Conservation (phyloP, 1,140 invertebrate species). For the Leptinotarsa texana region DNA sequence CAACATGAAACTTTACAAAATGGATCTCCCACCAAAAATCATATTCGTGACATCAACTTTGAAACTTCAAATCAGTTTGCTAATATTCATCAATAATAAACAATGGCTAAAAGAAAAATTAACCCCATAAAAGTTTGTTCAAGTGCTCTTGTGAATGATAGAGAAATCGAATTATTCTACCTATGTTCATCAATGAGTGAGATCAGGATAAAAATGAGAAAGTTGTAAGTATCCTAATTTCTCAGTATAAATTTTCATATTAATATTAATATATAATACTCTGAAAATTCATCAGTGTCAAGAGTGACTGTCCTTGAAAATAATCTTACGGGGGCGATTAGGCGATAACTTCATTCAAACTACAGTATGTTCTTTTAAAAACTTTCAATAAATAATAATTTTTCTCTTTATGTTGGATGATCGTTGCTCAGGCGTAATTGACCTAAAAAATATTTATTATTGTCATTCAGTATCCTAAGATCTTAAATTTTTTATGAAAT, state of each 20-base stretch:
- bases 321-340: too few relatives aligned
- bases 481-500: too few relatives aligned
- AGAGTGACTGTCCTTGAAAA: too few relatives aligned
- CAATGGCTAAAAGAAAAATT: slow-evolving; percentile 35
- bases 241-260: background rate
- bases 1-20: slow-evolving; percentile 30
- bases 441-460: too few relatives aligned
- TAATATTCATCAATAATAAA: slow-evolving; percentile 28
- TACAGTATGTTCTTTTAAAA: too few relatives aligned
- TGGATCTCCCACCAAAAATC: slow-evolving; percentile 25
- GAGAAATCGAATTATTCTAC: slow-evolving; percentile 35
- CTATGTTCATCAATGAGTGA: slow-evolving; percentile 18
- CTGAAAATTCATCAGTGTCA: too few relatives aligned
- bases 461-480: too few relatives aligned
- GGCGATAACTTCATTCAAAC: too few relatives aligned
- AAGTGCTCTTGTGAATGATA: slow-evolving; percentile 29
- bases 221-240: slow-evolving; percentile 30
- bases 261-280: background rate
- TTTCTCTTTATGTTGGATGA: too few relatives aligned
- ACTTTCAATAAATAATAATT: too few relatives aligned
- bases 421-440: too few relatives aligned
- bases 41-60: slow-evolving; percentile 4
- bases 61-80: slow-evolving; percentile 23
- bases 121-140: slow-evolving; percentile 34
- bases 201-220: slow-evolving; percentile 33